phyloP scores from a whole-genome alignment of 2,113 vertebrate species.

The Psilopogon haemacephalus region DNA sequence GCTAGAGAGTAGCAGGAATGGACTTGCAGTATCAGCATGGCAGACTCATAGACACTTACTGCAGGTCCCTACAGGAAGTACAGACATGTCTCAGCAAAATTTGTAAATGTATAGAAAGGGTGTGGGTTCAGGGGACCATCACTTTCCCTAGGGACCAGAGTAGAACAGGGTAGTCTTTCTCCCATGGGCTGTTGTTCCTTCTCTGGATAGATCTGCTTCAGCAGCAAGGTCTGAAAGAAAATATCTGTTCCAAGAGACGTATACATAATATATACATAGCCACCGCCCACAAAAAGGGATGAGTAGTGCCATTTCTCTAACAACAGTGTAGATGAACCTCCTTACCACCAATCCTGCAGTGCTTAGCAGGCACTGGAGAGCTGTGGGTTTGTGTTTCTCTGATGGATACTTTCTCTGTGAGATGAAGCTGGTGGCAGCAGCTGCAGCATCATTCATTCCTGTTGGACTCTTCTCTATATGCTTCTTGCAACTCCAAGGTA shows the following conservation, averaged over 20 bases:
- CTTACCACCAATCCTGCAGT: neutral
- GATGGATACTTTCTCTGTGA: neutral
- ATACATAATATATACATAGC: neutral
- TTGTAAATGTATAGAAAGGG: neutral
- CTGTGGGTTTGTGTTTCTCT: neutral
- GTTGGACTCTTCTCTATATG: neutral
- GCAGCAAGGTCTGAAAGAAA: neutral
- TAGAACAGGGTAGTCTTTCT: neutral
- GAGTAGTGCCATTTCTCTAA: neutral
- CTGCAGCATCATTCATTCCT: accelerated
- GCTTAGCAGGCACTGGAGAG: neutral
- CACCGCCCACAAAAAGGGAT: neutral
- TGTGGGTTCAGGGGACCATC: neutral
- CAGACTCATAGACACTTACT: neutral
- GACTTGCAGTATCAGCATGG: neutral
- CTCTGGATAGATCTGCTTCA: neutral
- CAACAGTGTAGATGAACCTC: neutral
- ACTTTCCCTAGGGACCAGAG: neutral
- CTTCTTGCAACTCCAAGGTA: neutral
- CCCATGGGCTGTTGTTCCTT: neutral
- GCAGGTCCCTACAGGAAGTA: neutral
- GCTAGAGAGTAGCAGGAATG: neutral
- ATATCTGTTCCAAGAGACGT: neutral
- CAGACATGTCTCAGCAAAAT: neutral
- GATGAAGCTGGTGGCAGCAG: neutral